These are phyloP conservation scores for Anguilla megastoma DNA, from an alignment of 2,797 vertebrate species.

Conservation along the genomic window DNA sequence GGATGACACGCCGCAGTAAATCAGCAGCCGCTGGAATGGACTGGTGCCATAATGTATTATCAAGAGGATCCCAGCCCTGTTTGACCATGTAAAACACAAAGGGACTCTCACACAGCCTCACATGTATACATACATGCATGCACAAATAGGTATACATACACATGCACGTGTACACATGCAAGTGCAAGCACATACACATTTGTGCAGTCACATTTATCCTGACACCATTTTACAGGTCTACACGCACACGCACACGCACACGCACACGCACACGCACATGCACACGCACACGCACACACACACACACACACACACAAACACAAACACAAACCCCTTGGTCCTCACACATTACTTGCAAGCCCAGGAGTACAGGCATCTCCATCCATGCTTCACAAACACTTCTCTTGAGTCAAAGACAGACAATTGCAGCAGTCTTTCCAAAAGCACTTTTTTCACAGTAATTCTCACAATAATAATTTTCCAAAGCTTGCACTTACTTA, in stretches of 20 bases:
- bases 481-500: too few species aligned
- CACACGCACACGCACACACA: not conserved
- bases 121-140: not conserved
- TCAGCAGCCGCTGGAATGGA: constrained; percentile 68
- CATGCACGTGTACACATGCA: constrained; percentile 13
- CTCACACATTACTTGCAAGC: not conserved
- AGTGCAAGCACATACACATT: not conserved
- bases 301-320: constrained; percentile 29
- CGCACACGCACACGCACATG: constrained; percentile 35
- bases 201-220: not conserved
- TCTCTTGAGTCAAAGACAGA: not conserved
- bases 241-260: constrained; percentile 13
- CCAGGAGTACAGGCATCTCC: not conserved
- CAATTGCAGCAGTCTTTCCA: too few species aligned
- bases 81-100: constrained; percentile 62
- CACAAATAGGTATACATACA: not conserved
- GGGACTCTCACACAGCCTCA: constrained; percentile 6
- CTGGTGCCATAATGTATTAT: constrained; percentile 70
- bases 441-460: too few species aligned
- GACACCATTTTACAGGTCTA: constrained; percentile 19
- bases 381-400: not conserved
- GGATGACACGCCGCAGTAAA: constrained; percentile 71
- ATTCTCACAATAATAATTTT: too few species aligned
- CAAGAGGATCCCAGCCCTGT: constrained; percentile 66
- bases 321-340: not conserved